Base-by-base conservation (phyloP, 2,888 invertebrate species). In the Phlogophora meticulosa region DNA sequence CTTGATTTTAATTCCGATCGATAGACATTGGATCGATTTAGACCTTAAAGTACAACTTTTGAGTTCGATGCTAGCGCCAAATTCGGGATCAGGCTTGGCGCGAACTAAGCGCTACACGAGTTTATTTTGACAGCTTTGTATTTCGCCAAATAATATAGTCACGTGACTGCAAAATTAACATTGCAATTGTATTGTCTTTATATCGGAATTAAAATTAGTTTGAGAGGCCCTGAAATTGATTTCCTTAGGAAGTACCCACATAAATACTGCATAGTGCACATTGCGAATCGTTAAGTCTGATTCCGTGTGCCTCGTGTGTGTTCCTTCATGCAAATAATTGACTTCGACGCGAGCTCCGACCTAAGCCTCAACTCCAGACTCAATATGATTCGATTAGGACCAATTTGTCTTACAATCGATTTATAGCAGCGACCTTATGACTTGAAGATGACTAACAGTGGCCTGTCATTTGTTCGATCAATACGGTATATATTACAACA, bases 301-400 rank as follows among this genome's bases (percentile, higher is more conserved):
- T 10, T 17, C 11, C 15, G 43, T 61, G 38, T 53, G 11, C 58
- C 2, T 24, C 17, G 42, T 22, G 28, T 42, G 32, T 34, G 20
- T 42, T 22, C 11, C 5, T 62, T 38, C 28, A 45, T 38, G n/a
- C 20, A 20, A 32, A 46, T 38, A 38, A 62, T 28, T 36, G 9
- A 45, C 22, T 43, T 5, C 13, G 13, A 28, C 2, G 9, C 20
- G 9, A 45, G 17, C 17, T 20, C 38, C 11, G 15, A 49, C 20
- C n/a, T 13, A 20, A 15, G 7, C 11, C 13, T 15, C 53, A 24
- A n/a, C 28, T 32, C 36, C 15, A 62, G 46, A 38, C 28, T n/a
- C 5, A 46, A n/a, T n/a, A 15, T 24, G 2, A 40, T 20, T 42
- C 22, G 4, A 49, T 20, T 10, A 24, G 10, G 11, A 49, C 4